phyloP scores from a whole-genome alignment of 2,888 invertebrate species.

The Nomada hirtipes region DNA sequence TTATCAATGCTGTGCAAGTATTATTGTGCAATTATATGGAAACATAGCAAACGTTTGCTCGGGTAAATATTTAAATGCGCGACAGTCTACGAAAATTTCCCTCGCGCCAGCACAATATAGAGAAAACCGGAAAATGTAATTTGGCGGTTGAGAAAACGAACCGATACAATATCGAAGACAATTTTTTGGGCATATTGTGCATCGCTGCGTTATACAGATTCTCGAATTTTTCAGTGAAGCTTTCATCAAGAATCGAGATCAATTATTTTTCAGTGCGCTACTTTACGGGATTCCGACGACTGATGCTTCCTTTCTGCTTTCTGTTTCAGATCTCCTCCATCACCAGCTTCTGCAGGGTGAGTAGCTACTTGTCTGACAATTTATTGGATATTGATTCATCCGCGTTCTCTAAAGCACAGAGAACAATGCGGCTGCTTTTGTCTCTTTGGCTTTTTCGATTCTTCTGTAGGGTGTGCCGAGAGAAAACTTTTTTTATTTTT shows the following conservation, averaged over 20 bases:
- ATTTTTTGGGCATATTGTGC: too few relatives aligned
- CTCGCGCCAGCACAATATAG: too few relatives aligned
- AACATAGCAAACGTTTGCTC: too few relatives aligned
- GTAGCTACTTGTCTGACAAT: constrained; percentile 79
- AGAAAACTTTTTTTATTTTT: neutral
- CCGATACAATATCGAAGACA: too few relatives aligned
- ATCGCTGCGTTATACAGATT: neutral
- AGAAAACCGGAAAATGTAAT: too few relatives aligned
- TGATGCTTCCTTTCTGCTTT: constrained; percentile 72
- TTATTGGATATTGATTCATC: constrained; percentile 46
- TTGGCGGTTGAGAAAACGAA: too few relatives aligned
- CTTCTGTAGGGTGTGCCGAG: too few relatives aligned
- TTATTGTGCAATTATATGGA: too few relatives aligned
- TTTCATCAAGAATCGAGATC: constrained; percentile 14
- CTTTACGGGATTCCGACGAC: constrained; percentile 24
- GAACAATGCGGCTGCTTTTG: neutral
- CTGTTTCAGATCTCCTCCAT: constrained; percentile 92
- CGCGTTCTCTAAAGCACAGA: constrained; percentile 1
- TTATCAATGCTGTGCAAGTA: too few relatives aligned
- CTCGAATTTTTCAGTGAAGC: neutral
- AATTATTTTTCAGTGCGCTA: constrained; percentile 38
- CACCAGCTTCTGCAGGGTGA: constrained; percentile 94
- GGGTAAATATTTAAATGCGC: too few relatives aligned
- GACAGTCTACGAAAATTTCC: too few relatives aligned
- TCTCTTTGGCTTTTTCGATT: neutral